Conservation (phyloP, 64 coral and sea anemone species). For the Pachyseris speciosa region DNA sequence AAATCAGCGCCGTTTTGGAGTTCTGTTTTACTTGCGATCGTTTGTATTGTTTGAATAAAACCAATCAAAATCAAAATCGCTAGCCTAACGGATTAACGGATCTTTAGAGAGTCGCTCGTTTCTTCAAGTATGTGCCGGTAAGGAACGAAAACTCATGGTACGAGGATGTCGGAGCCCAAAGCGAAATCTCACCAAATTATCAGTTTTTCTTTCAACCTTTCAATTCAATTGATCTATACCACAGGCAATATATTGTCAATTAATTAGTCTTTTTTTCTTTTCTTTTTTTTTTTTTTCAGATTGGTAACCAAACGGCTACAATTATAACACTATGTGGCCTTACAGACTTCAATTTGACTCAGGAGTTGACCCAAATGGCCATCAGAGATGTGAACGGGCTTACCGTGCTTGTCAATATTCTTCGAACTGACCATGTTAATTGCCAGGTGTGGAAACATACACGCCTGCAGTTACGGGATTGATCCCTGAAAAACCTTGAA, state of each 20-base stretch:
- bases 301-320: constrained; percentile 91
- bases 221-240: too few relatives aligned
- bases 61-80: too few relatives aligned
- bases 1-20: too few relatives aligned
- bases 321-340: constrained; percentile 87
- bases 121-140: too few relatives aligned
- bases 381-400: constrained; percentile 88
- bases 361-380: constrained; percentile 89
- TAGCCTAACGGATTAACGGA: too few relatives aligned
- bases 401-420: constrained; percentile 78
- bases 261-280: neutral
- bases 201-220: too few relatives aligned
- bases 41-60: too few relatives aligned
- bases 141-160: too few relatives aligned
- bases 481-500: neutral
- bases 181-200: too few relatives aligned
- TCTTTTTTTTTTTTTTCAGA: constrained; percentile 29
- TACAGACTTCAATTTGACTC: constrained; percentile 86
- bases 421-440: constrained; percentile 80
- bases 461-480: neutral
- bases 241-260: neutral
- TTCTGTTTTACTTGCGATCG: too few relatives aligned
- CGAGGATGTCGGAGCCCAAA: too few relatives aligned
- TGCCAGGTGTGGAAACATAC: constrained; percentile 60
- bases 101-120: too few relatives aligned